Evolutionary conservation across 2,113 vertebrate species (phyloP), one percentile per base, ranked within the genome.

Genomic region (Halichoeres trimaculatus): DNA sequence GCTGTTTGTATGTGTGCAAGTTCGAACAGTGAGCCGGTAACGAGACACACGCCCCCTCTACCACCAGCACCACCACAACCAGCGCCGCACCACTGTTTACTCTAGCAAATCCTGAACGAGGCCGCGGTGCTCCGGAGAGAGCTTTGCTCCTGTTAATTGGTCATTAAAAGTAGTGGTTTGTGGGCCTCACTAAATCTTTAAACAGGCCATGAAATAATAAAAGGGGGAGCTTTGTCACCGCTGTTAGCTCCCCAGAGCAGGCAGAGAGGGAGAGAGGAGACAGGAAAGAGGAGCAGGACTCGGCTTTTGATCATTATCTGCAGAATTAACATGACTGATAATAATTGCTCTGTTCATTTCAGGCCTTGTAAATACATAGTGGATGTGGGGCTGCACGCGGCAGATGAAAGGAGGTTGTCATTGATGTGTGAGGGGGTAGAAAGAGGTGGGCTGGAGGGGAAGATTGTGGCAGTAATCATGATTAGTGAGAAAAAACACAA

Each of bases 161-260:
- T 94, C 94, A 94, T 95, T 95, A 95, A 94, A 94, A 91, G 88
- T 89, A 85, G 88, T 86, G 84, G 91, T 93, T 91, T 90, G 89
- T 87, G 85, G 91, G 92, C 91, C 85, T 90, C 79, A 66, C 90
- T 95, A 93, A 94, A 94, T 94, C 93, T 95, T 95, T 94, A 93
- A 95, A 93, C 90, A 94, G 91, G 82, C 90, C 88, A 90, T 93
- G 90, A 93, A 94, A 93, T 93, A 92, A 93, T 91, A 92, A 92
- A 90, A 90, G 75, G 84, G 55, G 88, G 80, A 86, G 80, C 88
- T 89, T 93, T 93, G 87, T 90, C 91, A 87, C 87, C 70, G 71
- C 87, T 74, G 88, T 83, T 80, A 26, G 71, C 79, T 91, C 87
- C 85, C 88, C 80, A 79, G 83, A 89, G 90, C 85, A 74, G 81